Evolutionary conservation across 2,888 invertebrate genomes (phyloP), one percentile per base, ranked within the genome.

Genomic region (Hermaeophaga mercurialis): DNA sequence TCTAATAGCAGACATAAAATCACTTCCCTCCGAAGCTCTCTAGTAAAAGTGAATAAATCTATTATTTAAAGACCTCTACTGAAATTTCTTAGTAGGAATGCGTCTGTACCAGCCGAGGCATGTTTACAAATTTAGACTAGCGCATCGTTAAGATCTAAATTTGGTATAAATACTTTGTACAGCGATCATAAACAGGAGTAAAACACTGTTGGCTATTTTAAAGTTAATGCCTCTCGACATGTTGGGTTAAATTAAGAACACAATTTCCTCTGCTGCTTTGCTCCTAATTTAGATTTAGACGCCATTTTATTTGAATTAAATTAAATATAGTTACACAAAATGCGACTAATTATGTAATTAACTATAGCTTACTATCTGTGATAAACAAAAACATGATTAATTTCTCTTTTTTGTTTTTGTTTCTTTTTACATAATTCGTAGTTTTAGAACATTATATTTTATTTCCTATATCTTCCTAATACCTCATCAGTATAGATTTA

Each of bases 131-230:
- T 59, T 61, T 56, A 59, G 54, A 49, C 53, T 43, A 44, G 28
- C 58, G 52, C 56, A 58, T 61, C 63, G 58, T 63, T 59, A 58
- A 43, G 52, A 48, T 63, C 63, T 63, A 63, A 63, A 63, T 63
- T 63, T 63, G 63, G 63, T 63, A 63, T 61, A 56, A 61, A 63
- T 59, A 52, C 56, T 56, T 45, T 31, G 38, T 57, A 63, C 55
- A 54, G 59, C 59, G 61, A 61, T 58, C 63, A 59, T 63, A 61
- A 63, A 63, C 61, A 57, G 58, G 56, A 58, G 54, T 56, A 59
- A 49, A 59, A 57, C 46, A 34, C 48, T 18, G 44, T 46, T 48
- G 50, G 63, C 56, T 61, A 61, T 63, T 63, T 63, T 63, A 61
- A 61, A 61, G 52, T 55, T 43, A 17, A 54, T 57, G 57, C 45